Evolutionary conservation across 2,888 invertebrate species (phyloP).

Genomic region (Orgyia antiqua): DNA sequence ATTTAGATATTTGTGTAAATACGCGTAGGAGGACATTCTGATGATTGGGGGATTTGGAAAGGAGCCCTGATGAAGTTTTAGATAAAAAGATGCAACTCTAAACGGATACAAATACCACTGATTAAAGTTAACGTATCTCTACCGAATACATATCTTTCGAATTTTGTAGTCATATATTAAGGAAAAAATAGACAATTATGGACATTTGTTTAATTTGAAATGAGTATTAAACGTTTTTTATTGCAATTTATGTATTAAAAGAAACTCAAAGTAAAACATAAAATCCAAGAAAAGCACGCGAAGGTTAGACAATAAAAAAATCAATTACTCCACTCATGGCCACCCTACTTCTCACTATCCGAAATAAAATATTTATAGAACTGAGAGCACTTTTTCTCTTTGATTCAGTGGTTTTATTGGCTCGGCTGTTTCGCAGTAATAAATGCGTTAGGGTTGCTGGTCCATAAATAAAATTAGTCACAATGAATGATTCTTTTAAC

Average conservation of each 20-base stretch:
- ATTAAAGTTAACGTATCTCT: too few species aligned
- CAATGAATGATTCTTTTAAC: conserved; percentile 57
- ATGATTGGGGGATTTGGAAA: too few species aligned
- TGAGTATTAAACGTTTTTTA: too few species aligned
- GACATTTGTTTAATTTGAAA: too few species aligned
- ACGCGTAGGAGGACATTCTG: too few species aligned
- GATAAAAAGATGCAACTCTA: too few species aligned
- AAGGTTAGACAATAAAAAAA: conserved; percentile 17
- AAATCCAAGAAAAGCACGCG: conserved; percentile 5
- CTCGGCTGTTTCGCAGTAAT: conserved; percentile 64
- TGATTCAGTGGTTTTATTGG: conserved; percentile 78
- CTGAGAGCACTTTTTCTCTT: conserved; percentile 75
- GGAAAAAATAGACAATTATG: too few species aligned
- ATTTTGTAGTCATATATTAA: too few species aligned
- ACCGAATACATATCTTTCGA: too few species aligned
- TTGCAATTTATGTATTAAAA: conserved; percentile 1
- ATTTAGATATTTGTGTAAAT: too few species aligned
- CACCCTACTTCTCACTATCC: conserved; percentile 70
- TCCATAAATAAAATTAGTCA: conserved; percentile 74
- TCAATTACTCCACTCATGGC: conserved; percentile 23
- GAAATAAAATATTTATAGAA: conserved; percentile 77
- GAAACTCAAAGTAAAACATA: conserved; percentile 1
- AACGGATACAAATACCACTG: too few species aligned
- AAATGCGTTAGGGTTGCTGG: conserved; percentile 58
- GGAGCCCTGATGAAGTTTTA: too few species aligned